Percentiles rank a stretch among this genome's conserved stretches.
Conservation (phyloP, 1,140 invertebrate genomes). For the Octopus sinensis region DNA sequence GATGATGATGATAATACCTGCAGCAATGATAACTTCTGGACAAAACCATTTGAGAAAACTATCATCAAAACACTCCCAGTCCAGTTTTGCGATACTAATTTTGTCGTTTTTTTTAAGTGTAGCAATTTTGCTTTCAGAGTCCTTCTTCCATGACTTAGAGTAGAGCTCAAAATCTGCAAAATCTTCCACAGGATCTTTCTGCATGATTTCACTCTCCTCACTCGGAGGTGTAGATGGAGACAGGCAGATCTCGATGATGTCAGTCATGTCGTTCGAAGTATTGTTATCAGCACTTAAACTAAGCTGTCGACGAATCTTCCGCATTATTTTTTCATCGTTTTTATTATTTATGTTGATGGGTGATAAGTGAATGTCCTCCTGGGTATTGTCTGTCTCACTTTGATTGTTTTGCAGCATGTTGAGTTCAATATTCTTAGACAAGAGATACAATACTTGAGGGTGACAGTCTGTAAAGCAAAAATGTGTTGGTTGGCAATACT, state of each 20-base stretch:
- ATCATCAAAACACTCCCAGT: slow-evolving; percentile 39
- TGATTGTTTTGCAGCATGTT: slow-evolving; percentile 32
- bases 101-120: slow-evolving; percentile 27
- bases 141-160: slow-evolving; percentile 29
- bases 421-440: slow-evolving; percentile 44
- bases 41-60: slow-evolving; percentile 27
- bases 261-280: slow-evolving; percentile 13
- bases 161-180: slow-evolving; percentile 31
- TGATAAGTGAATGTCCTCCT: background rate
- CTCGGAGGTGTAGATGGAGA: slow-evolving; percentile 22
- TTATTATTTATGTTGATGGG: slow-evolving; percentile 10
- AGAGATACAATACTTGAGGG: slow-evolving; percentile 43
- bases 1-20: slow-evolving; percentile 31
- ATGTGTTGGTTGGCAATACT: slow-evolving; percentile 32
- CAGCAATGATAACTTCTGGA: slow-evolving; percentile 46
- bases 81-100: slow-evolving; percentile 35
- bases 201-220: slow-evolving; percentile 15
- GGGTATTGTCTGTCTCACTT: background rate
- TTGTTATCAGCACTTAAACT: slow-evolving; percentile 35
- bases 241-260: slow-evolving; percentile 31
- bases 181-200: slow-evolving; percentile 24
- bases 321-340: slow-evolving; percentile 39
- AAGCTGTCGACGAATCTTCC: slow-evolving; percentile 39
- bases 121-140: slow-evolving; percentile 22
- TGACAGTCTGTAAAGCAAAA: slow-evolving; percentile 50